These are phyloP conservation scores for Neoascia interrupta DNA, from an alignment of 2,888 invertebrate genomes.

Conservation along the genomic window DNA sequence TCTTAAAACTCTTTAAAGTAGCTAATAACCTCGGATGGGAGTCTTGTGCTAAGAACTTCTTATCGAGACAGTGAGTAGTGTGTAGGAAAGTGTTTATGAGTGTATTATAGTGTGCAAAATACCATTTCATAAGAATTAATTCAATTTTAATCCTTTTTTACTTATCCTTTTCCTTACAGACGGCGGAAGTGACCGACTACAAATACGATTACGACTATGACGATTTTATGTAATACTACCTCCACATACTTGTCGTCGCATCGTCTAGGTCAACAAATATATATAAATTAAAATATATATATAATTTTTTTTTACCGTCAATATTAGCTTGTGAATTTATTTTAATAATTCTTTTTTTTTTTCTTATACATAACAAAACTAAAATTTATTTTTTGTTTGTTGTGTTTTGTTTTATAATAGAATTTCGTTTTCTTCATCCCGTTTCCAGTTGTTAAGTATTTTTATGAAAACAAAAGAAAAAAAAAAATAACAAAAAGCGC, in stretches of 20 bases:
- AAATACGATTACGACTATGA: slow-evolving; percentile 87
- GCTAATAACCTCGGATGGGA: no score
- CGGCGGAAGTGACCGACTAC: slow-evolving; percentile 84
- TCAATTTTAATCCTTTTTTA: neutral
- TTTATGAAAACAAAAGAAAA: slow-evolving; percentile 52
- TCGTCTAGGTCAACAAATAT: slow-evolving; percentile 64
- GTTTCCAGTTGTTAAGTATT: slow-evolving; percentile 63
- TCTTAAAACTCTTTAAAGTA: no score
- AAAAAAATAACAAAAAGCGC: slow-evolving; percentile 45
- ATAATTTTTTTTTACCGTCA: slow-evolving; percentile 48
- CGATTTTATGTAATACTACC: slow-evolving; percentile 87
- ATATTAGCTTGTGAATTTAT: slow-evolving; percentile 62
- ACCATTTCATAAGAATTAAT: no score
- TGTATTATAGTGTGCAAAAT: no score
- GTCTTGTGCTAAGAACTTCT: no score
- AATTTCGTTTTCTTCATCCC: slow-evolving; percentile 25
- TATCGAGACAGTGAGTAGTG: no score
- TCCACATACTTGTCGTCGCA: slow-evolving; percentile 34
- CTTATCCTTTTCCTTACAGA: slow-evolving; percentile 79
- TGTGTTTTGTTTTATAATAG: slow-evolving; percentile 24
- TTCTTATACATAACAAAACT: slow-evolving; percentile 30
- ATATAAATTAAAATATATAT: slow-evolving; percentile 45
- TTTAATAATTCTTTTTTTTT: slow-evolving; percentile 50
- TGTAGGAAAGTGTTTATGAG: no score
- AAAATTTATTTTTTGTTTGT: slow-evolving; percentile 38